Evolutionary conservation across 2,113 vertebrate species (phyloP).

Genomic region (Rynchops niger): DNA sequence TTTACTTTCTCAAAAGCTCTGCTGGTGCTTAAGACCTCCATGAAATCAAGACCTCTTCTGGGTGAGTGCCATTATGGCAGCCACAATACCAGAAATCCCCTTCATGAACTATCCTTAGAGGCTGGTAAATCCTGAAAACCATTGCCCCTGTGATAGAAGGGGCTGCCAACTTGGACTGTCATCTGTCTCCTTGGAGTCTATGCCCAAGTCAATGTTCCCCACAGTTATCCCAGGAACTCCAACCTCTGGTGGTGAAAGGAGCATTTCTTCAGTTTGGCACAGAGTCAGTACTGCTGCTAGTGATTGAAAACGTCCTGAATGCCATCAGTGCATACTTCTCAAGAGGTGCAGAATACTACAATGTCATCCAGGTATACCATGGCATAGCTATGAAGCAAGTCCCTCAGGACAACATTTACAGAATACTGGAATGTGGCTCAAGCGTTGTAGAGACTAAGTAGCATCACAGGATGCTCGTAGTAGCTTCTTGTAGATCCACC

Average conservation of each 20-base stretch:
- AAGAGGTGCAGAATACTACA: not conserved
- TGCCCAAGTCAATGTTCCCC: not conserved
- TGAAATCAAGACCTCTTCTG: not conserved
- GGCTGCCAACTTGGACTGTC: not conserved
- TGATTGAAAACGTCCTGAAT: not conserved
- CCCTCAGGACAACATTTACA: not conserved
- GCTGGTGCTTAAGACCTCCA: not conserved
- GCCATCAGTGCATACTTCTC: rapidly evolving
- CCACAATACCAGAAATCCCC: not conserved
- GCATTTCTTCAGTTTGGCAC: not conserved
- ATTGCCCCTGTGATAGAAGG: not conserved
- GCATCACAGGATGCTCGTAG: not conserved
- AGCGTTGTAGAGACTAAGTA: not conserved
- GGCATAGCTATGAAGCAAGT: not conserved
- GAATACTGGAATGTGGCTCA: not conserved
- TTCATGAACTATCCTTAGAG: not conserved
- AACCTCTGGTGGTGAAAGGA: not conserved
- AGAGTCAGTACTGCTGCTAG: not conserved
- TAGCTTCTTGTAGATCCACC: not conserved
- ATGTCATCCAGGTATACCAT: not conserved
- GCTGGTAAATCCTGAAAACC: not conserved
- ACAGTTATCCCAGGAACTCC: not conserved
- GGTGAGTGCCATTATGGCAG: not conserved
- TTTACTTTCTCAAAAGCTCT: not conserved
- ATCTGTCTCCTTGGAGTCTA: not conserved